Percentiles rank a stretch among this genome's conserved stretches.
These are phyloP conservation scores for Cydia fagiglandana DNA, from an alignment of 1,140 invertebrate genomes.

Conservation along the genomic window DNA sequence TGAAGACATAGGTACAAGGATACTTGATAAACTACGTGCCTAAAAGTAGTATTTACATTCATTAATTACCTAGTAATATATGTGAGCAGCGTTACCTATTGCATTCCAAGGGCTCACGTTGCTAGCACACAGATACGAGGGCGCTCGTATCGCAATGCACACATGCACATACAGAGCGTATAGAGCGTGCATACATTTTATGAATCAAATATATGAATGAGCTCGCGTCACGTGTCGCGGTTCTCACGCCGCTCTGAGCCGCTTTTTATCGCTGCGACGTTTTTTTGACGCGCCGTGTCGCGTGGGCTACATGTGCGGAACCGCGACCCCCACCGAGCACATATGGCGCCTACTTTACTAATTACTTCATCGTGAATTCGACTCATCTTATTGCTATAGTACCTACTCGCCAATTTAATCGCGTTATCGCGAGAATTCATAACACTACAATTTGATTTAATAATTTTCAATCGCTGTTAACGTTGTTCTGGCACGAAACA, in stretches of 20 bases:
- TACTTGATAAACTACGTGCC: not conserved
- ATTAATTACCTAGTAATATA: not conserved
- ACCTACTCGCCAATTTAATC: slow-evolving; percentile 5
- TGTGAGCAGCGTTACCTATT: not conserved
- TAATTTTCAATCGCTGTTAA: too few relatives aligned
- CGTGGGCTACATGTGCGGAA: slow-evolving; percentile 67
- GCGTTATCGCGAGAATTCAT: not conserved
- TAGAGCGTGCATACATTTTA: slow-evolving; percentile 52
- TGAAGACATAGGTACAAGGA: too few relatives aligned
- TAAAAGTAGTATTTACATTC: not conserved
- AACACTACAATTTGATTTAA: not conserved
- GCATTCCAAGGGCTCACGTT: slow-evolving; percentile 10
- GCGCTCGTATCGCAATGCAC: slow-evolving; percentile 6
- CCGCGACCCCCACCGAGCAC: slow-evolving; percentile 62
- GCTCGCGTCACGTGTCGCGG: slow-evolving; percentile 63
- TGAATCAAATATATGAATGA: slow-evolving; percentile 78
- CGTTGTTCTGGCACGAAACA: too few relatives aligned
- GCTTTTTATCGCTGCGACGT: slow-evolving; percentile 65
- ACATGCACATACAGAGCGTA: slow-evolving; percentile 40
- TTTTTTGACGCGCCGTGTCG: slow-evolving; percentile 63
- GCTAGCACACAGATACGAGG: slow-evolving; percentile 7
- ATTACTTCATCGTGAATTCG: slow-evolving; percentile 59
- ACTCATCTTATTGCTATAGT: not conserved
- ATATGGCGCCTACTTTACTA: slow-evolving; percentile 68
- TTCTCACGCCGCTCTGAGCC: slow-evolving; percentile 65